A percentile compares a stretch with the other conserved stretches of the same genome.
phyloP scores from a whole-genome alignment of 2,888 invertebrate genomes.

The Coronaproctus castanopsis region DNA sequence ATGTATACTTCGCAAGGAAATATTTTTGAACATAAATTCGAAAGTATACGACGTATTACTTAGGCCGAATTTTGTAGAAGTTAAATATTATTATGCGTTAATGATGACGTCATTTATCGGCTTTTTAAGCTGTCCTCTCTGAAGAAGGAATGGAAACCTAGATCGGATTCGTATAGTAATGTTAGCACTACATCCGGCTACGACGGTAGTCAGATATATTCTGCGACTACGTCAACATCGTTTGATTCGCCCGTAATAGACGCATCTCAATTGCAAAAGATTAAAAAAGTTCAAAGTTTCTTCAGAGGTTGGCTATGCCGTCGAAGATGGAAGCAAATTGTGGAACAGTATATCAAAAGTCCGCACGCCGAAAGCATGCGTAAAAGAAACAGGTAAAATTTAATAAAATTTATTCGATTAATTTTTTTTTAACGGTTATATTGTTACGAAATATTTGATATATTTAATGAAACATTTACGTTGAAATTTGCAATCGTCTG shows the following conservation, averaged over 20 bases:
- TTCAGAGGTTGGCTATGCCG: slow-evolving; percentile 85
- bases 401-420: too few species aligned
- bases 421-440: slow-evolving; percentile 1
- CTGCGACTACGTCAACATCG: not conserved
- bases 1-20: too few species aligned
- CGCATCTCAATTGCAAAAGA: slow-evolving; percentile 60
- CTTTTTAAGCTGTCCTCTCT: slow-evolving; percentile 54
- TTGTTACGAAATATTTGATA: not conserved
- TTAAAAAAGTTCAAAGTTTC: slow-evolving; percentile 76
- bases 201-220: slow-evolving; percentile 5
- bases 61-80: too few species aligned
- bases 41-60: too few species aligned
- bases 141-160: slow-evolving; percentile 57
- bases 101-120: too few species aligned
- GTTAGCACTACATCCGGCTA: slow-evolving; percentile 12
- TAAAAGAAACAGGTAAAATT: slow-evolving; percentile 63
- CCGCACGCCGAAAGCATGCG: slow-evolving; percentile 88
- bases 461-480: not conserved
- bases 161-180: slow-evolving; percentile 19
- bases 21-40: too few species aligned
- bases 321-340: slow-evolving; percentile 81
- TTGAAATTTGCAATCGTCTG: too few species aligned
- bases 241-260: slow-evolving; percentile 25
- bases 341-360: slow-evolving; percentile 81
- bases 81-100: too few species aligned